A percentile compares a stretch with the other conserved stretches of the same genome.
Conservation (phyloP, 2,888 invertebrate genomes). For the Folsomia candida region DNA sequence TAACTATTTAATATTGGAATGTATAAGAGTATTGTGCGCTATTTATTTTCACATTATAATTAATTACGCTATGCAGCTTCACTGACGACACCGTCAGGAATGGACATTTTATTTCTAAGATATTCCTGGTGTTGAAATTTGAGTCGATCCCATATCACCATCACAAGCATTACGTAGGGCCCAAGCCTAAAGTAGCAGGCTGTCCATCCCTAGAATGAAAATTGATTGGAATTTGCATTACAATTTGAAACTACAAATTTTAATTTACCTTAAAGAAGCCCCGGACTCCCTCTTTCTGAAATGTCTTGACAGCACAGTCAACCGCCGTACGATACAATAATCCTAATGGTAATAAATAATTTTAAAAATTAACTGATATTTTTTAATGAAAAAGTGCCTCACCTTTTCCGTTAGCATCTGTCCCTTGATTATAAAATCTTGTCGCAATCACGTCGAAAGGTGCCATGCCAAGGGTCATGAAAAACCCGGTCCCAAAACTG, state of each 20-base stretch:
- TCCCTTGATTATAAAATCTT: slow-evolving; percentile 80
- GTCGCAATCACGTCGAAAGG: slow-evolving; percentile 88
- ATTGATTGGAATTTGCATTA: no score
- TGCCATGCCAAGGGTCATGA: slow-evolving; percentile 75
- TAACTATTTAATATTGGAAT: no score
- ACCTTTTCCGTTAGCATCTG: slow-evolving; percentile 62
- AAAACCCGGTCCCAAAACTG: slow-evolving; percentile 73
- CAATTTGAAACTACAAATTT: no score
- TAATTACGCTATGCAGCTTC: no score
- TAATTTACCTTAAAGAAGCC: slow-evolving; percentile 91
- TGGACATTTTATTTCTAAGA: background rate
- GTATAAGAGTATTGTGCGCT: no score
- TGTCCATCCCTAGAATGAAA: no score
- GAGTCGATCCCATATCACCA: slow-evolving; percentile 78
- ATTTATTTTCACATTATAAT: no score
- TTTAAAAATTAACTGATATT: background rate
- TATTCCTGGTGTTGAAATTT: slow-evolving; percentile 40
- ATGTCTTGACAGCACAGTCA: slow-evolving; percentile 76
- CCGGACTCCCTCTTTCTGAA: slow-evolving; percentile 68
- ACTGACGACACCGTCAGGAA: background rate
- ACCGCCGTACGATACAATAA: slow-evolving; percentile 68
- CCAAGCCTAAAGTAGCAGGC: slow-evolving; percentile 85
- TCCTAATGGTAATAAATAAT: slow-evolving; percentile 55
- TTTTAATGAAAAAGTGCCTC: background rate
- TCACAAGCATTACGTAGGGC: slow-evolving; percentile 81